Base-by-base conservation (phyloP, 2,888 invertebrate species). In the Harmothoe impar region DNA sequence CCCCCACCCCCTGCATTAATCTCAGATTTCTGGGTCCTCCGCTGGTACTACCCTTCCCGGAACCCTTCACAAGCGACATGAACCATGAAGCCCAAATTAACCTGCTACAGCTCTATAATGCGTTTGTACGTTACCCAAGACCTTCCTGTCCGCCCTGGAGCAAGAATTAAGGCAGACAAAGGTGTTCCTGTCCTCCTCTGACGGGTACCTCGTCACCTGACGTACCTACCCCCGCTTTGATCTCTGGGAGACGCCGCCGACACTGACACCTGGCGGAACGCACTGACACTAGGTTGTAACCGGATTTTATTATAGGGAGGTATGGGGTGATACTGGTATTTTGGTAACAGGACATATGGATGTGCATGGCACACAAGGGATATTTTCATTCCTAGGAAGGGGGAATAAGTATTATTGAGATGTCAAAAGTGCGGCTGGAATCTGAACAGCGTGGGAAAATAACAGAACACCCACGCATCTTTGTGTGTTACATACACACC, bases 131-230 rank as follows among this genome's bases (percentile, higher is more conserved):
- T 20, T 29, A 3, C 78, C 23, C 62, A 62, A 17, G 78, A 23
- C 84, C 43, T 43, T 84, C 51, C 43, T 84, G 84, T 29, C 35
- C 0, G 84, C 84, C 84, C 51, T 20, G 84, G 43, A 43, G 84
- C 84, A 17, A 35, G 84, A 84, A 84, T 84, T 51, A 84, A 84
- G 23, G 43, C n/a, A 23, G 25, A 84, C 84, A 84, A 33, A 84
- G 33, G 84, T 25, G 43, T 23, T 29, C 23, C 84, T 84, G 84
- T 84, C 84, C 35, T 31, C 17, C 84, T 43, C 84, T 43, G 84
- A 35, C 51, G 43, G 1, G 78, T 78, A n/a, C 78, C 84, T 84
- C 84, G 43, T 23, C 35, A 84, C 51, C n/a, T 29, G 29, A 72
- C 72, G n/a, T 72, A 23, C 25, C 31, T 25, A 72, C 15, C 72